Evolutionary conservation across 2,113 vertebrate genomes (phyloP).

Genomic region (Dascyllus trimaculatus): DNA sequence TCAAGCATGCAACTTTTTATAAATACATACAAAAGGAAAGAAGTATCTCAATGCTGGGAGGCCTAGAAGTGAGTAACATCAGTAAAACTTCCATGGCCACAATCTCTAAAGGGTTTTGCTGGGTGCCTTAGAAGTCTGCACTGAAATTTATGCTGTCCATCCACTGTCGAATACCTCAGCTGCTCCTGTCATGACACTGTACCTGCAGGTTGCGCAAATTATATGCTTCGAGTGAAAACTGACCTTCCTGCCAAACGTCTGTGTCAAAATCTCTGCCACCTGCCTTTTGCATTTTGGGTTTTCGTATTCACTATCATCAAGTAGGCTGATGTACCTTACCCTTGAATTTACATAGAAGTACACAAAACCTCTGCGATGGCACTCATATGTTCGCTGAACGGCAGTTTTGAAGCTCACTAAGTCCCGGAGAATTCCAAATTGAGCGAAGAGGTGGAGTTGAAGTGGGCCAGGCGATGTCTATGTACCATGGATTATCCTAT

Average conservation of each 20-base stretch:
- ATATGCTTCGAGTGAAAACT: background rate
- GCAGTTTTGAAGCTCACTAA: no score
- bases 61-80: background rate
- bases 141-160: background rate
- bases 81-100: background rate
- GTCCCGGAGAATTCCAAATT: no score
- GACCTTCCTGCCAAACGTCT: background rate
- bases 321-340: background rate
- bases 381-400: no score
- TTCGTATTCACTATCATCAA: background rate
- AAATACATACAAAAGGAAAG: background rate
- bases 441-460: no score
- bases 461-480: no score
- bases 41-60: background rate
- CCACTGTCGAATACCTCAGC: background rate
- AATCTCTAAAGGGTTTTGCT: background rate
- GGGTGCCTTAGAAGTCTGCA: background rate
- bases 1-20: background rate
- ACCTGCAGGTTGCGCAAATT: background rate
- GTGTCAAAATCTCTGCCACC: background rate
- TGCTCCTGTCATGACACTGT: background rate
- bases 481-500: no score
- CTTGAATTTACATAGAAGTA: no score
- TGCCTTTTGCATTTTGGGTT: background rate
- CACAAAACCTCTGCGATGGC: no score